phyloP scores from a whole-genome alignment of 1,140 invertebrate species.

The Eriosoma lanigerum region DNA sequence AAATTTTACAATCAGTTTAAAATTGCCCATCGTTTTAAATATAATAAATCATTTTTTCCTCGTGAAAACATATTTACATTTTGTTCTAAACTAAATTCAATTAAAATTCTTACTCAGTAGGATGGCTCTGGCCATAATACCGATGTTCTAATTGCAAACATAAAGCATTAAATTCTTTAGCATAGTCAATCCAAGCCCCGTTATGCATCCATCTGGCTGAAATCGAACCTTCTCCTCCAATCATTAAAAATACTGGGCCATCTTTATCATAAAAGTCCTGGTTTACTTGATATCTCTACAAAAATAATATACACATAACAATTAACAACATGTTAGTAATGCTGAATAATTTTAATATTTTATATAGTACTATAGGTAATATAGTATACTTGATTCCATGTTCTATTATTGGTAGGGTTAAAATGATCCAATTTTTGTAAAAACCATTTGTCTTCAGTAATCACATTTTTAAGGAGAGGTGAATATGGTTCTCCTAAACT shows the following conservation, averaged over 20 bases:
- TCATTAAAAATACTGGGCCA: slow-evolving; percentile 85
- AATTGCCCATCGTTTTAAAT: too few relatives aligned
- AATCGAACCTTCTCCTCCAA: slow-evolving; percentile 78
- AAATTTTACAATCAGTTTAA: too few relatives aligned
- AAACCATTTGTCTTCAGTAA: slow-evolving; percentile 70
- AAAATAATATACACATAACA: slow-evolving; percentile 50
- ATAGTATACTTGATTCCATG: slow-evolving; percentile 80
- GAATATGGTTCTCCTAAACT: slow-evolving; percentile 53
- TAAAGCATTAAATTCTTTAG: slow-evolving; percentile 75
- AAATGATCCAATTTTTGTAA: slow-evolving; percentile 79
- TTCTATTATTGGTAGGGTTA: slow-evolving; percentile 64
- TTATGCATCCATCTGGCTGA: slow-evolving; percentile 78
- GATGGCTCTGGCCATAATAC: slow-evolving; percentile 90
- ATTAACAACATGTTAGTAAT: too few relatives aligned
- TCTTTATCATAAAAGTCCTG: slow-evolving; percentile 68
- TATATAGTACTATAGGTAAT: too few relatives aligned
- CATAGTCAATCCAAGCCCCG: slow-evolving; percentile 81
- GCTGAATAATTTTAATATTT: too few relatives aligned
- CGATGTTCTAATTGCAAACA: slow-evolving; percentile 89
- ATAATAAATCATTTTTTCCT: too few relatives aligned
- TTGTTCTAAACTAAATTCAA: too few relatives aligned
- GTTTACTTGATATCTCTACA: slow-evolving; percentile 78
- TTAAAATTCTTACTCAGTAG: slow-evolving; percentile 69
- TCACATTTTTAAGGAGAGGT: neutral
- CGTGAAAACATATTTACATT: too few relatives aligned